Evolutionary conservation across 1,140 invertebrate genomes (phyloP), one percentile per base, ranked within the genome.

Genomic region (Branchinecta lynchi): DNA sequence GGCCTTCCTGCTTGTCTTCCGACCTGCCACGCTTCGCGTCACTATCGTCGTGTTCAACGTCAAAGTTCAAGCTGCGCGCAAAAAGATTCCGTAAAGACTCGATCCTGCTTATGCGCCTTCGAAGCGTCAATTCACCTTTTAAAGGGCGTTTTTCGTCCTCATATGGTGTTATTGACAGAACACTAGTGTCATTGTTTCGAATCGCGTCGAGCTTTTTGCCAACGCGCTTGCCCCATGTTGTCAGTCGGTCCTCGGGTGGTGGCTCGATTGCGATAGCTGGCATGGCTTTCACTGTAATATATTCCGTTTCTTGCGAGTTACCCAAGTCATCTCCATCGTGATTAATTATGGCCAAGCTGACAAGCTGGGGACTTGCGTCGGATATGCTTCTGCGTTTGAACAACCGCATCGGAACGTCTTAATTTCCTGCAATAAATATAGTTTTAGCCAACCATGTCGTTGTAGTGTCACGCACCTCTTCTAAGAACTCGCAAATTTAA

Each of bases 151-250:
- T 66, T 1, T 17, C 20, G n/a, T 45, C 65, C 45, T 21, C 43
- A 32, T 44, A 69, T 20, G 32, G 17, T 69, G 21, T 21, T 51
- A 43, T 21, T 10, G 44, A 15, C 20, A 44, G 45, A 70, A 85
- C 84, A 74, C 86, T 86, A 68, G 81, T 80, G 70, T 87, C 85
- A 44, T 82, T 80, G 73, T 85, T 83, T 71, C 87, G 84, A 71
- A 90, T 80, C 72, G 87, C 84, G 74, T 89, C 88, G 74, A 90
- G 80, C 76, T 89, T 89, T 73, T 85, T 86, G 70, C 87, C 87
- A 86, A 90, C 87, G 68, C 84, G 82, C 69, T 86, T 84, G 74
- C 88, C 86, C 88, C 88, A 90, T 71, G 88, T 87, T 69, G 85
- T 83, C 71, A 88, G 82, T 73, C 87, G 87, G 6, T 60, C 51